Evolutionary conservation across 2,113 vertebrate species (phyloP).

Genomic region (Passer montanus): DNA sequence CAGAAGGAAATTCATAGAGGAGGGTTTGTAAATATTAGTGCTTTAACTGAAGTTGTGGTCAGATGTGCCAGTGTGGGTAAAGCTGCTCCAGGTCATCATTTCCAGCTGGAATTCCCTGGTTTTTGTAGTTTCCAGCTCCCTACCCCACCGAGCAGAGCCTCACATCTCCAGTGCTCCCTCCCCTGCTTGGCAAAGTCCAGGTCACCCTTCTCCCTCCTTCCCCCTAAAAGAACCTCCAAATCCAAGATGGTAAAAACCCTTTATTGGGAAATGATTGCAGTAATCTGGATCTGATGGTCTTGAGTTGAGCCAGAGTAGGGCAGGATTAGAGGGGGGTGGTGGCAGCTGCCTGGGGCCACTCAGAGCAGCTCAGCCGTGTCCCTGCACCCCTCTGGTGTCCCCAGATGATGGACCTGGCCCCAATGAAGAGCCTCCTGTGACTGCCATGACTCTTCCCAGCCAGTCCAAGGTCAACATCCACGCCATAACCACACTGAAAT

Average conservation of each 20-base stretch:
- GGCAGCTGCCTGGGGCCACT: not conserved
- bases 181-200: not conserved
- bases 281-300: fast-evolving
- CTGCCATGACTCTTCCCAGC: constrained; percentile 93
- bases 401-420: constrained; percentile 74
- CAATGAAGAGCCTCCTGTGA: constrained; percentile 53
- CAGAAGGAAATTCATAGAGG: not conserved
- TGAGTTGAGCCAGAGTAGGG: not conserved
- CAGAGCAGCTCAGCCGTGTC: not conserved
- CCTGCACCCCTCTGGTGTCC: not conserved
- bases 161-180: not conserved
- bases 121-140: not conserved
- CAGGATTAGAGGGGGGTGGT: not conserved
- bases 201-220: not conserved
- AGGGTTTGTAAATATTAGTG: not conserved
- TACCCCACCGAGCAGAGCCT: not conserved
- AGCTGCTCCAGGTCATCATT: not conserved
- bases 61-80: not conserved
- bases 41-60: not conserved
- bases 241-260: fast-evolving
- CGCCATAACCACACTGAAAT: constrained; percentile 81
- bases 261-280: not conserved
- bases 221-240: not conserved
- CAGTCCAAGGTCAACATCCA: constrained; percentile 84
- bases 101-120: not conserved